Conservation (phyloP, 2,888 invertebrate genomes). For the Pseudococcus longispinus region DNA sequence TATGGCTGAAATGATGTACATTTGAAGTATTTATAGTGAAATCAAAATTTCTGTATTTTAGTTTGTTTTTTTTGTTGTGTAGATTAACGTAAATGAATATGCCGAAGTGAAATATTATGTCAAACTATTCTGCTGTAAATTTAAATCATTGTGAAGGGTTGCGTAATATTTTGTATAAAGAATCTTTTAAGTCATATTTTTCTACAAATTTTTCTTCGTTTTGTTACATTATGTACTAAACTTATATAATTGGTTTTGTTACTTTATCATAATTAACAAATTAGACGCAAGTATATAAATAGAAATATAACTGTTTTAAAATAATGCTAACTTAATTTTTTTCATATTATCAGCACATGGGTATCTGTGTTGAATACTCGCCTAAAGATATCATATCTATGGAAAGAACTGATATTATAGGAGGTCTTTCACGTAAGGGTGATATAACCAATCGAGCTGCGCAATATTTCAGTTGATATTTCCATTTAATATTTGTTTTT, state of each 20-base stretch:
- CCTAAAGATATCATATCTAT: constrained; percentile 1
- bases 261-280: constrained; percentile 33
- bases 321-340: neutral
- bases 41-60: constrained; percentile 26
- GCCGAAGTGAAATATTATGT: neutral
- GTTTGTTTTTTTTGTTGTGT: constrained; percentile 6
- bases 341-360: neutral
- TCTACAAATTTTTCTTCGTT: constrained; percentile 17
- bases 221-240: constrained; percentile 34
- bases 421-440: constrained; percentile 28
- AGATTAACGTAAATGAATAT: neutral
- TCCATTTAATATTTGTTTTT: constrained; percentile 70
- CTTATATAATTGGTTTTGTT: constrained; percentile 22
- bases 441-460: constrained; percentile 66
- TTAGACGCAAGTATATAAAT: neutral
- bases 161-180: neutral
- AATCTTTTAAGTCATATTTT: neutral
- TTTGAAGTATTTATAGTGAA: constrained; percentile 66
- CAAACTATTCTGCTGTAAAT: constrained; percentile 2
- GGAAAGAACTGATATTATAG: constrained; percentile 26
- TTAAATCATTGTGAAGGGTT: constrained; percentile 1
- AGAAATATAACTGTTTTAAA: constrained; percentile 28
- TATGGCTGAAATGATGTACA: constrained; percentile 99
- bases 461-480: constrained; percentile 71
- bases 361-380: constrained; percentile 23